Base-by-base conservation (phyloP, 2,113 vertebrate species). In the Gallinago undulata region DNA sequence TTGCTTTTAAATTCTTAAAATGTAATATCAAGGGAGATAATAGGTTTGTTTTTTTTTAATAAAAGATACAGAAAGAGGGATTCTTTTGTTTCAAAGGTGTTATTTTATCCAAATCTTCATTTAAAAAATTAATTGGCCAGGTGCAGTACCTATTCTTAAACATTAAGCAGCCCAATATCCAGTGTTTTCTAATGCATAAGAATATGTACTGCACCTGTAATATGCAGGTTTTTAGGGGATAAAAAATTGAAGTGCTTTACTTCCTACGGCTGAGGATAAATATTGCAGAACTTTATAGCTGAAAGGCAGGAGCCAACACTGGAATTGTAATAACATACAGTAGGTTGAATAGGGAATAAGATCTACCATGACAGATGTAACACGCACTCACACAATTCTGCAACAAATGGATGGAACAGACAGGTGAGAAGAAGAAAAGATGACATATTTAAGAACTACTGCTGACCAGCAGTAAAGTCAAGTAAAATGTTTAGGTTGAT, bases 1-100 rank as follows among this genome's bases (percentile, higher is more conserved):
- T 92, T 74, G 19, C 2, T 8, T 94, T 92, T 88, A 92, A 95
- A 94, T 96, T 89, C 84, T 83, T 95, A 95, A 96, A 93, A 92
- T 45, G 18, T 31, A 84, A 35, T 88, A 88, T 88, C 81, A 92
- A 81, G 37, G 14, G 78, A 87, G 55, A 70, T 75, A 72, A 82
- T 66, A 16, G 63, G 33, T 17, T 6, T 14, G 39, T 9, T 25
- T 17, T 37, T 25, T 35, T 30, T 64, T 21, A 1, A 22, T 45
- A 55, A 48, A 31, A 47, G 2, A 35, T 23, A n/a, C 2, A 89
- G 45, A 70, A 48, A 55, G 19, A 68, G 7, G 57, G 4, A 59
- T 8, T 30, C 17, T 85, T 82, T 93, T 93, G n/a, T 85, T 93
- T 69, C 48, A 51, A 69, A 51, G 47, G 10, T 37, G 24, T 62